Percentiles rank a stretch among this genome's conserved stretches.
Evolutionary conservation across 2,113 vertebrate species (phyloP).

Genomic region (Patagioenas fasciata): DNA sequence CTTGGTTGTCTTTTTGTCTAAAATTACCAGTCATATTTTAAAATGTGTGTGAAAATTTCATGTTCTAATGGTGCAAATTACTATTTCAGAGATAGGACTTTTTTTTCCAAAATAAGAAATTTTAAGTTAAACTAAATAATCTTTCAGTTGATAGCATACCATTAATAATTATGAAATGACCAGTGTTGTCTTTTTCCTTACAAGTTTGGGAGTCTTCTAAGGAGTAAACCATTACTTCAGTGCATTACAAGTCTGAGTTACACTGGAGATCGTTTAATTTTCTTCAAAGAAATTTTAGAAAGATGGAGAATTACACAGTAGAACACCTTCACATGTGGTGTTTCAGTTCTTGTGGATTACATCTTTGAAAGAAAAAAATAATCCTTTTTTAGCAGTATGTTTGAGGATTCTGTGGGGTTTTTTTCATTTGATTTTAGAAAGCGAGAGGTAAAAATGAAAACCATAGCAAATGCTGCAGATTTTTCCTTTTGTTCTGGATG

Average conservation of each 20-base stretch:
- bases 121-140: not conserved
- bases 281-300: not conserved
- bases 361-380: not conserved
- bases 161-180: not conserved
- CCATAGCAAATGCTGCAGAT: not conserved
- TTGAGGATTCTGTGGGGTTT: not conserved
- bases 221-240: not conserved
- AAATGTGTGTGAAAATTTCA: not conserved
- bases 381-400: not conserved
- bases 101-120: not conserved
- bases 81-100: not conserved
- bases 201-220: not conserved
- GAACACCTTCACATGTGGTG: not conserved
- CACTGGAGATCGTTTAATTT: not conserved
- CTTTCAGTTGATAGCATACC: not conserved
- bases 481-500: not conserved
- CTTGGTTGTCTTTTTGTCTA: not conserved
- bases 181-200: not conserved
- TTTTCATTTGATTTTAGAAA: not conserved
- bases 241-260: not conserved
- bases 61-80: not conserved
- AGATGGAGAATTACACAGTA: not conserved
- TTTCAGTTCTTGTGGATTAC: not conserved
- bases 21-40: not conserved
- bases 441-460: not conserved